Percentiles rank a stretch among this genome's conserved stretches.
Evolutionary conservation across 2,888 invertebrate species (phyloP).

Genomic region (Anarsia innoxiella): DNA sequence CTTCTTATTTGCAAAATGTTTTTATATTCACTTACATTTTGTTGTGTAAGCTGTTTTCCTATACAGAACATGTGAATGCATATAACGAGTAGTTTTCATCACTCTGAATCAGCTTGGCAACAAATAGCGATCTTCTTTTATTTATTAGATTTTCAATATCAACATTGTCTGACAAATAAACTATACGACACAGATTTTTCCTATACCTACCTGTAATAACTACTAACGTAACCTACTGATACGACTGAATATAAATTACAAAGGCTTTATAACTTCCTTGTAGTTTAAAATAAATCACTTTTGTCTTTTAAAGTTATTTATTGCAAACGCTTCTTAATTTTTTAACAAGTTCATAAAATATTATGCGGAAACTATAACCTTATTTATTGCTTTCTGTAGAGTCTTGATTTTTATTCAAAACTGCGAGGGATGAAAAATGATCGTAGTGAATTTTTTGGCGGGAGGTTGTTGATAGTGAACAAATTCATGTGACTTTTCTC

Average conservation of each 20-base stretch:
- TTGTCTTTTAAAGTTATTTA: slow-evolving; percentile 23
- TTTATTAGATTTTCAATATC: neutral
- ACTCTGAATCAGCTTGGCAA: too few relatives aligned
- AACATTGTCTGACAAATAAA: too few relatives aligned
- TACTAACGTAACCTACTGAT: too few relatives aligned
- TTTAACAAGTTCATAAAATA: slow-evolving; percentile 32
- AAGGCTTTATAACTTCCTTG: too few relatives aligned
- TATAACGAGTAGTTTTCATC: too few relatives aligned
- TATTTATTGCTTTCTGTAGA: slow-evolving; percentile 45
- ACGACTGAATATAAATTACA: too few relatives aligned
- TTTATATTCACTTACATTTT: slow-evolving; percentile 21
- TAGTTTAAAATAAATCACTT: neutral
- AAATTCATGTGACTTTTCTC: too few relatives aligned
- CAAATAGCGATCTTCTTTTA: too few relatives aligned
- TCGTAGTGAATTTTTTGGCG: slow-evolving; percentile 27
- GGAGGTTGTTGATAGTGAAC: slow-evolving; percentile 46
- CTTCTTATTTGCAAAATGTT: slow-evolving; percentile 34
- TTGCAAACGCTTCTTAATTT: slow-evolving; percentile 30
- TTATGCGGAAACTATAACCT: slow-evolving; percentile 38
- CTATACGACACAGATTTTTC: too few relatives aligned
- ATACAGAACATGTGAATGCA: too few relatives aligned
- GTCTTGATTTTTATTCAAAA: slow-evolving; percentile 43
- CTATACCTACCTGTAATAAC: too few relatives aligned
- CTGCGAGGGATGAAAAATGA: slow-evolving; percentile 34
- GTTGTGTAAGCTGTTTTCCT: too few relatives aligned